These are phyloP conservation scores for Lasius platythorax DNA, from an alignment of 2,888 invertebrate genomes.

Conservation along the genomic window DNA sequence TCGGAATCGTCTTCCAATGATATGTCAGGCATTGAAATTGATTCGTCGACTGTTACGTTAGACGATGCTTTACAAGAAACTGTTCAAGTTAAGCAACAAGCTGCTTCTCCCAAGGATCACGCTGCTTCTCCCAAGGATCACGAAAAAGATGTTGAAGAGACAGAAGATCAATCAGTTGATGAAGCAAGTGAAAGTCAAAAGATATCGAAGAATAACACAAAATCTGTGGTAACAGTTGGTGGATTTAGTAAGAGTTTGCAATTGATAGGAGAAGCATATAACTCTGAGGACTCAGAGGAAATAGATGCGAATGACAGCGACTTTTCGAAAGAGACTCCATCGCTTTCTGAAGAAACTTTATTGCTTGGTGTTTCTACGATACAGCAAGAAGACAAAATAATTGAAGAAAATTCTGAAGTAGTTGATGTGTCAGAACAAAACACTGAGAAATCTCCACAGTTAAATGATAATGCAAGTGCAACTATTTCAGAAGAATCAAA, in stretches of 20 bases:
- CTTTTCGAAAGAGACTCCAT: neutral
- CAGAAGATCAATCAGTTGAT: neutral
- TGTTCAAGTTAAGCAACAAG: neutral
- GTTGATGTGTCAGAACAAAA: slow-evolving; percentile 50
- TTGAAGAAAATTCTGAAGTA: slow-evolving; percentile 17
- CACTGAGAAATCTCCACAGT: neutral
- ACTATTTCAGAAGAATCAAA: slow-evolving; percentile 59
- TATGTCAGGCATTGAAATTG: neutral
- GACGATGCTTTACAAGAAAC: neutral
- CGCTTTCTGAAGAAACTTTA: slow-evolving; percentile 27
- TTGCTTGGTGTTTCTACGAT: neutral
- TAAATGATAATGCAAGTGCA: slow-evolving; percentile 3
- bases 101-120: neutral
- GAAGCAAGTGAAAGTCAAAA: slow-evolving; percentile 6
- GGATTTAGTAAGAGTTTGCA: slow-evolving; percentile 74
- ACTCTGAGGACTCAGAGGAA: slow-evolving; percentile 81
- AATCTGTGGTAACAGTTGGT: slow-evolving; percentile 44
- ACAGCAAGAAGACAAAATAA: neutral
- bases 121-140: neutral
- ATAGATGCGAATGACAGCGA: slow-evolving; percentile 51
- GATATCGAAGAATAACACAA: slow-evolving; percentile 8
- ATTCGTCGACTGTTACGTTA: neutral
- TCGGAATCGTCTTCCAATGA: slow-evolving; percentile 40
- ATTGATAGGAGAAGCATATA: slow-evolving; percentile 80
- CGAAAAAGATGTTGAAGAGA: neutral